phyloP scores from a whole-genome alignment of 2,888 invertebrate species.

The Lasioglossum figueresi region DNA sequence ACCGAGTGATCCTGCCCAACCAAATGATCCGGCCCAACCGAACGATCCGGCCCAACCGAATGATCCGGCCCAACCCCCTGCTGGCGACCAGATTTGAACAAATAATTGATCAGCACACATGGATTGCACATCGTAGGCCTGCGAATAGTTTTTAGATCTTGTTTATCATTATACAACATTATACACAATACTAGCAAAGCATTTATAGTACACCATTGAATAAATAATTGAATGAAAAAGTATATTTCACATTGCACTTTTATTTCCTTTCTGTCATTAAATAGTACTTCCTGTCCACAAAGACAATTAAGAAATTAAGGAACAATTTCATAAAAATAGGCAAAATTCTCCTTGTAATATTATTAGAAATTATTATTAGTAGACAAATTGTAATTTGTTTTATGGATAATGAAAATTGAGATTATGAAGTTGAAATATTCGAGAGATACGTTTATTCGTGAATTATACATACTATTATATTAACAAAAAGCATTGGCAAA shows the following conservation, averaged over 20 bases:
- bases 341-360: neutral
- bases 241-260: neutral
- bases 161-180: neutral
- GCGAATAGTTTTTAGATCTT: constrained; percentile 16
- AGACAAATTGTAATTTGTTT: neutral
- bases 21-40: neutral
- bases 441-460: neutral
- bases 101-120: neutral
- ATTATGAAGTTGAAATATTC: neutral
- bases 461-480: neutral
- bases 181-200: neutral
- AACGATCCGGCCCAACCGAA: neutral
- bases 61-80: neutral
- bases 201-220: neutral
- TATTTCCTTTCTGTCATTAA: neutral
- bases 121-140: constrained; percentile 9
- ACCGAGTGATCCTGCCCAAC: neutral
- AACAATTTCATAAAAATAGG: neutral
- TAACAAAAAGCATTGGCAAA: neutral
- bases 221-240: neutral
- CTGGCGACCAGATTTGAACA: neutral
- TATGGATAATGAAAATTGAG: neutral
- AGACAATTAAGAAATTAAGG: neutral
- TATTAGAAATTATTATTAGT: neutral
- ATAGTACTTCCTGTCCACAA: neutral